Base-by-base conservation (phyloP, 2,888 invertebrate genomes). In the Mycalesis mineus region DNA sequence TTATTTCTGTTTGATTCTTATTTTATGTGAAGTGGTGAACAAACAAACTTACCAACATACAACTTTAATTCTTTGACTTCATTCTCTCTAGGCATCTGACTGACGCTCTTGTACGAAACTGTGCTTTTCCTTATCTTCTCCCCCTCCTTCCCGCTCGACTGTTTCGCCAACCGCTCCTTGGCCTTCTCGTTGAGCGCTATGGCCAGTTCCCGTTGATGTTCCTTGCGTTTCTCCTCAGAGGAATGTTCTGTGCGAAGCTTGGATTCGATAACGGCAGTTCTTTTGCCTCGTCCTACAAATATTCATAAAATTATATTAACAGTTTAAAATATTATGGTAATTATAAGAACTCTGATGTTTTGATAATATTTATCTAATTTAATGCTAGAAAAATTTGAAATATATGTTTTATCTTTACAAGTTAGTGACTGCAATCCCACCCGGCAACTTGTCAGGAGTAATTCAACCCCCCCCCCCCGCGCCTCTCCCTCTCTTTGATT, bases 141-240 rank as follows among this genome's bases (percentile, higher is more conserved):
- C 7, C 94, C 93, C 73, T 97, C 96, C 74, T 96, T 96, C 1
- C 94, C 95, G 31, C 95, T 92, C 0, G 94, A 93, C 78, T 97
- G 95, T 71, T 97, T 96, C 0, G 98, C 96, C 63, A 99, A 85
- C 41, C 99, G 92, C 71, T 97, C 97, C 68, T 95, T 95, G 0
- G 99, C 99, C 62, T 96, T 95, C 74, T 97, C 96, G 73, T 99
- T 99, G 40, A 99, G 87, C 61, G 94, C 93, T 58, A 94, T 92
- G 0, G 97, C 97, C 60, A 99, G 85, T 83, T 99, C 98, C 70
- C 96, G 95, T 81, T 99, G 99, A 90, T 99, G 98, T 73, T 96
- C 95, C 68, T 97, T 97, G 11, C 99, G 93, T 81, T 99, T 99
- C 73, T 99, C 99, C 79, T 99, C 99, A 0, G 98, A 95, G 9